These are phyloP conservation scores for Cranoglanis bouderius DNA, from an alignment of 2,113 vertebrate species.

Conservation along the genomic window DNA sequence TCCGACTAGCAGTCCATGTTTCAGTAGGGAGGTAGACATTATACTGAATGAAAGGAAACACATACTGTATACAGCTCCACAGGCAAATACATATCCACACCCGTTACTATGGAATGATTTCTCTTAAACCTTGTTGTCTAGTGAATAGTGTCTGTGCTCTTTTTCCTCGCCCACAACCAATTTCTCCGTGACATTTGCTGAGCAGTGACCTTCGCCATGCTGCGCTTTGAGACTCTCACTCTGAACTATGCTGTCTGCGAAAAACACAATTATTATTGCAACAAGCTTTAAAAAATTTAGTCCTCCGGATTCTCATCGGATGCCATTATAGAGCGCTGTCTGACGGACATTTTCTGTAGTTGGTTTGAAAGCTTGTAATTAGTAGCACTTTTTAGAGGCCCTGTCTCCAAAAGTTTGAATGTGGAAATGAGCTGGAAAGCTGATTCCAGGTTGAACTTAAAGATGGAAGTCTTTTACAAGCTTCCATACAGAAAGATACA, in stretches of 20 bases:
- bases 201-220: conserved; percentile 69
- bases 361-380: not conserved
- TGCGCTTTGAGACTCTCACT: conserved; percentile 58
- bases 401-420: not conserved
- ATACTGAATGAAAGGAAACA: not conserved
- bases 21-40: not conserved
- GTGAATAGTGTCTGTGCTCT: conserved; percentile 53
- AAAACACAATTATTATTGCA: conserved; percentile 64
- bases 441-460: not conserved
- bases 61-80: not conserved
- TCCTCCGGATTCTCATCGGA: not conserved
- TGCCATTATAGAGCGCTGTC: not conserved
- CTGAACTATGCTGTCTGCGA: conserved; percentile 57
- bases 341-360: not conserved
- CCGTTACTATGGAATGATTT: conserved; percentile 61
- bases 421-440: not conserved
- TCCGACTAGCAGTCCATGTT: not conserved
- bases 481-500: not conserved
- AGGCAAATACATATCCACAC: conserved; percentile 35
- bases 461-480: no score
- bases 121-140: conserved; percentile 64
- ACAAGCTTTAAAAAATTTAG: conserved; percentile 62
- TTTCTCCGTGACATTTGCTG: conserved; percentile 73
- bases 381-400: not conserved
- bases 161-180: conserved; percentile 57